These are phyloP conservation scores for Pristionchus arcanus DNA, from an alignment of 2,888 invertebrate species.

Conservation along the genomic window DNA sequence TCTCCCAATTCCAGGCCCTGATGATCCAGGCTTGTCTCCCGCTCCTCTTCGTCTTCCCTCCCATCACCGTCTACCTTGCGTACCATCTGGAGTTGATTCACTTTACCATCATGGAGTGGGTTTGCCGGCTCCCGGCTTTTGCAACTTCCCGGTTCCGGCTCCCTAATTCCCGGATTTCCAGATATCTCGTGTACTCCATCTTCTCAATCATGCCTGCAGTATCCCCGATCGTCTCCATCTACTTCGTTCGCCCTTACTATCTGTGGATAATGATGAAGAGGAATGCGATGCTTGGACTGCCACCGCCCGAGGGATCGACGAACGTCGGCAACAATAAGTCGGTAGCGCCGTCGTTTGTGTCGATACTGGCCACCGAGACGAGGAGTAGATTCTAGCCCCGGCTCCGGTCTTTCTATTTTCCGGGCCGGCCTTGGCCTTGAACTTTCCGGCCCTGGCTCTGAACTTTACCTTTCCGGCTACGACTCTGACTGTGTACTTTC, in stretches of 20 bases:
- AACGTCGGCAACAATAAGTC: not conserved
- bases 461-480: no score
- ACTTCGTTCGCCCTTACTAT: constrained; percentile 32
- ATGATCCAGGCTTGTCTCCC: constrained; percentile 71
- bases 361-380: not conserved
- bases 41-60: constrained; percentile 69
- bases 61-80: constrained; percentile 67
- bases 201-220: constrained; percentile 65
- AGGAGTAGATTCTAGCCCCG: constrained; percentile 1
- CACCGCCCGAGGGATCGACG: constrained; percentile 36
- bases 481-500: not conserved
- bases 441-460: not conserved
- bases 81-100: constrained; percentile 70
- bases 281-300: constrained; percentile 5
- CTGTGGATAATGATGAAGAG: not conserved
- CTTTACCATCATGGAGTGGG: constrained; percentile 55
- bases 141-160: not conserved
- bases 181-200: constrained; percentile 68
- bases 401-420: not conserved
- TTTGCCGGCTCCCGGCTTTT: not conserved
- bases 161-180: constrained; percentile 48
- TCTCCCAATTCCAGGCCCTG: constrained; percentile 59
- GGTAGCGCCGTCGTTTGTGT: not conserved
- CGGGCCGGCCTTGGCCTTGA: not conserved
- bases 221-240: constrained; percentile 64